phyloP scores from a whole-genome alignment of 2,888 invertebrate genomes.

The Aleiodes testaceus region DNA sequence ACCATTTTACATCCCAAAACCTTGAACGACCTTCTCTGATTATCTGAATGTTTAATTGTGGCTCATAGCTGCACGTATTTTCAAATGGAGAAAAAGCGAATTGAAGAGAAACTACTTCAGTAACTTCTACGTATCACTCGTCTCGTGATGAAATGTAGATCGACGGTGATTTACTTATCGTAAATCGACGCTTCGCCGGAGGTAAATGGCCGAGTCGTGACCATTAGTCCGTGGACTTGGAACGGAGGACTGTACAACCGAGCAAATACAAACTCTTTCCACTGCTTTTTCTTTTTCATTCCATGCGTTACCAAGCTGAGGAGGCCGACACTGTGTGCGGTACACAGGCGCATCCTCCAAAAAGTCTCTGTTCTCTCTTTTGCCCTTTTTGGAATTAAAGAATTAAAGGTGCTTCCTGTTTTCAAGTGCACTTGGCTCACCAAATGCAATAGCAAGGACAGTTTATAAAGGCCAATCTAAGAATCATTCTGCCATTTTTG shows the following conservation, averaged over 20 bases:
- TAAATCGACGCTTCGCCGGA: constrained; percentile 77
- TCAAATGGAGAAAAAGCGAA: background rate
- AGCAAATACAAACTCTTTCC: constrained; percentile 26
- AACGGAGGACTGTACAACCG: constrained; percentile 17
- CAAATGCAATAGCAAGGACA: constrained; percentile 30
- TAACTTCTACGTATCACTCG: constrained; percentile 56
- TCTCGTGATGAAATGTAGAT: constrained; percentile 75
- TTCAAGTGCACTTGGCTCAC: background rate
- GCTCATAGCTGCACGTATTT: background rate
- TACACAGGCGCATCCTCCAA: constrained; percentile 2
- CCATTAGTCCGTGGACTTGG: constrained; percentile 73
- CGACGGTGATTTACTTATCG: constrained; percentile 77
- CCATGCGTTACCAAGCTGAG: constrained; percentile 23
- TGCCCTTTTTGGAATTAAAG: too few species aligned
- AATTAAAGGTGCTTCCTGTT: too few species aligned
- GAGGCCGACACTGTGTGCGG: constrained; percentile 29
- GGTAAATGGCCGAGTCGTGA: constrained; percentile 79
- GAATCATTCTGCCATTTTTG: constrained; percentile 1
- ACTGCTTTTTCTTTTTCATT: background rate
- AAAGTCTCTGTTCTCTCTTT: background rate
- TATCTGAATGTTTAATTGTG: background rate
- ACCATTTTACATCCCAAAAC: constrained; percentile 22
- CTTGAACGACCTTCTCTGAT: constrained; percentile 34
- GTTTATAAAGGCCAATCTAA: constrained; percentile 23
- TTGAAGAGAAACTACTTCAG: constrained; percentile 21